phyloP scores from a whole-genome alignment of 2,888 invertebrate species.

The Nematopogon swammerdamellus region DNA sequence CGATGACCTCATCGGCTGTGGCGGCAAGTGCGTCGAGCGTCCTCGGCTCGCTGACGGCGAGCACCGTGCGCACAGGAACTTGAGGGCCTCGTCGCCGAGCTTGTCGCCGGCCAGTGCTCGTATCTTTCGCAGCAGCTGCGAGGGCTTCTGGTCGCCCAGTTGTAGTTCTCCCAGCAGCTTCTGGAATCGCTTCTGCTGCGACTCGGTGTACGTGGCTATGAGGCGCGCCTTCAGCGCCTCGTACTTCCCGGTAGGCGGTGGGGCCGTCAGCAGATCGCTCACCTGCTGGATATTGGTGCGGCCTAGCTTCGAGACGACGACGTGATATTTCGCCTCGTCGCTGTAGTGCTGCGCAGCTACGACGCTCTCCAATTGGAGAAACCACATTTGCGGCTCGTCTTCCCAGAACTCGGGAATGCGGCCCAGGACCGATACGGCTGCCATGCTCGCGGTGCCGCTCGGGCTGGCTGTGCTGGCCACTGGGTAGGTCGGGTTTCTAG shows the following conservation, averaged over 20 bases:
- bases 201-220: slow-evolving; percentile 6
- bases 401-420: not conserved
- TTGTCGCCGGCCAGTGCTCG: not conserved
- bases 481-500: too few species aligned
- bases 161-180: slow-evolving; percentile 3
- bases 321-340: slow-evolving; percentile 15
- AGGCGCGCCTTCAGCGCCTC: slow-evolving; percentile 1
- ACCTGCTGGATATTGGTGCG: slow-evolving; percentile 6
- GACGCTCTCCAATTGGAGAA: slow-evolving; percentile 15
- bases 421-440: slow-evolving; percentile 5
- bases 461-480: too few species aligned
- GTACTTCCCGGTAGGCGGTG: not conserved
- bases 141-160: slow-evolving; percentile 3
- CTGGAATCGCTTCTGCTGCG: slow-evolving; percentile 7
- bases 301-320: slow-evolving; percentile 16
- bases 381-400: slow-evolving; percentile 11
- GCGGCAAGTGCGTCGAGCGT: not conserved
- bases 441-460: slow-evolving; percentile 3
- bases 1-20: slow-evolving; percentile 1
- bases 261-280: slow-evolving; percentile 1
- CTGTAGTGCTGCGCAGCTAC: slow-evolving; percentile 4
- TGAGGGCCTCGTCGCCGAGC: not conserved
- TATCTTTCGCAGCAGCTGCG: slow-evolving; percentile 2
- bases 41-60: not conserved
- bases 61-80: not conserved